phyloP scores from a whole-genome alignment of 2,888 invertebrate species.

The Drosophila sordidapex region DNA sequence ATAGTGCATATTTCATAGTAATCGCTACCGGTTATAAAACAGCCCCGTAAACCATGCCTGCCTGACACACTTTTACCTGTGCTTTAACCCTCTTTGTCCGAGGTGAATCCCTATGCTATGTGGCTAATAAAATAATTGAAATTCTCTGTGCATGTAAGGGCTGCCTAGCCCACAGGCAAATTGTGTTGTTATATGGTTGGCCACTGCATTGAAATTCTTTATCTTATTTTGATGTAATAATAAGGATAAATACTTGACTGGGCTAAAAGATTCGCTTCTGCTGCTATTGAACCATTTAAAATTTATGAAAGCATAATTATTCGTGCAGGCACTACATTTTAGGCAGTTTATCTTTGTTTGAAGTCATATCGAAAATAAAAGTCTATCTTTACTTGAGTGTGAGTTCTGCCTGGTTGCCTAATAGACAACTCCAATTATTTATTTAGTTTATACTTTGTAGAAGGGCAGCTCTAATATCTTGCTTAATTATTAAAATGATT shows the following conservation, averaged over 20 bases:
- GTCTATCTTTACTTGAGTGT: not conserved
- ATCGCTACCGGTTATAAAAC: constrained; percentile 72
- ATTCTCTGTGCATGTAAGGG: constrained; percentile 66
- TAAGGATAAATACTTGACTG: not conserved
- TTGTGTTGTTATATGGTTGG: constrained; percentile 27
- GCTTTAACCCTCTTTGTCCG: constrained; percentile 48
- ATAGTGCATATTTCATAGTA: constrained; percentile 75
- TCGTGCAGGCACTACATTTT: not conserved
- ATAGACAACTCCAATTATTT: not conserved
- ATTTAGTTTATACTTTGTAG: rapidly evolving
- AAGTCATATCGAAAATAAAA: not conserved
- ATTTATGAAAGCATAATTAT: not conserved
- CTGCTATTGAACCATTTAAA: not conserved
- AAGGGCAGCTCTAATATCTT: not conserved
- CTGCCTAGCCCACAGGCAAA: constrained; percentile 36
- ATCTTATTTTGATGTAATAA: not conserved
- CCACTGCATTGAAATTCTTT: constrained; percentile 28
- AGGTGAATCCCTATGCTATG: constrained; percentile 56
- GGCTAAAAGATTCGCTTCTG: not conserved
- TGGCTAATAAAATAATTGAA: constrained; percentile 80
- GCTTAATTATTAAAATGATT: not conserved
- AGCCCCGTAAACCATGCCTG: constrained; percentile 47
- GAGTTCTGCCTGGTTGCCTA: not conserved
- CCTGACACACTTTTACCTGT: constrained; percentile 54
- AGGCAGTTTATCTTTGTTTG: not conserved